Evolutionary conservation across 2,113 vertebrate species (phyloP).

Genomic region (Anarhynchus alexandrinus): DNA sequence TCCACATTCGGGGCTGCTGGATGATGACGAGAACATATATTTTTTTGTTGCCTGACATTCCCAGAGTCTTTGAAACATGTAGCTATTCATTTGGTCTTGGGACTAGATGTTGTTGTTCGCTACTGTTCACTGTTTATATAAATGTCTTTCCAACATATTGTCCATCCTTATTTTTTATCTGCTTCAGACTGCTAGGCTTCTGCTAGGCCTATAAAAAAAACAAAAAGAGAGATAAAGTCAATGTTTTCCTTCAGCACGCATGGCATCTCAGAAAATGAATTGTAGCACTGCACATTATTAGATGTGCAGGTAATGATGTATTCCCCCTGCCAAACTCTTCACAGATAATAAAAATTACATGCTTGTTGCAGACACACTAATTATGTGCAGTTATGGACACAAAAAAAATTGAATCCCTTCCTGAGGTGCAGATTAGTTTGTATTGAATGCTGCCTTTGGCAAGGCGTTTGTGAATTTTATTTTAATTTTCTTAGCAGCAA

Average conservation of each 20-base stretch:
- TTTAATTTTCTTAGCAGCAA: slow-evolving; percentile 40
- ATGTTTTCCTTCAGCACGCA: slow-evolving; percentile 32
- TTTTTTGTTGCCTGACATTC: background rate
- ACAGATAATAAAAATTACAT: slow-evolving; percentile 70
- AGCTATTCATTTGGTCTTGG: background rate
- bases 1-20: background rate
- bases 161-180: slow-evolving; percentile 44
- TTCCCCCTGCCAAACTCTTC: slow-evolving; percentile 56
- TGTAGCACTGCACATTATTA: slow-evolving; percentile 50
- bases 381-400: slow-evolving; percentile 62
- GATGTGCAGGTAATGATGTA: slow-evolving; percentile 69
- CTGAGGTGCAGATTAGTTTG: slow-evolving; percentile 46
- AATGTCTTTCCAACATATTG: slow-evolving; percentile 31
- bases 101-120: background rate
- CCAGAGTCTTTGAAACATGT: background rate
- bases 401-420: slow-evolving; percentile 40
- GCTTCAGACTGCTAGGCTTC: slow-evolving; percentile 39
- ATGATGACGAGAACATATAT: background rate
- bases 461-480: slow-evolving; percentile 44
- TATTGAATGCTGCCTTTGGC: slow-evolving; percentile 25
- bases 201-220: slow-evolving; percentile 39
- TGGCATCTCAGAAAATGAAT: slow-evolving; percentile 51
- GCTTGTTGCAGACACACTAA: slow-evolving; percentile 63
- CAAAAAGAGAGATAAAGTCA: slow-evolving; percentile 38
- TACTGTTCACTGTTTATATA: background rate